These are phyloP conservation scores for Rhopilema esculentum DNA, from an alignment of 30 jellyfish, hydroid and myxozoan species.

Conservation along the genomic window DNA sequence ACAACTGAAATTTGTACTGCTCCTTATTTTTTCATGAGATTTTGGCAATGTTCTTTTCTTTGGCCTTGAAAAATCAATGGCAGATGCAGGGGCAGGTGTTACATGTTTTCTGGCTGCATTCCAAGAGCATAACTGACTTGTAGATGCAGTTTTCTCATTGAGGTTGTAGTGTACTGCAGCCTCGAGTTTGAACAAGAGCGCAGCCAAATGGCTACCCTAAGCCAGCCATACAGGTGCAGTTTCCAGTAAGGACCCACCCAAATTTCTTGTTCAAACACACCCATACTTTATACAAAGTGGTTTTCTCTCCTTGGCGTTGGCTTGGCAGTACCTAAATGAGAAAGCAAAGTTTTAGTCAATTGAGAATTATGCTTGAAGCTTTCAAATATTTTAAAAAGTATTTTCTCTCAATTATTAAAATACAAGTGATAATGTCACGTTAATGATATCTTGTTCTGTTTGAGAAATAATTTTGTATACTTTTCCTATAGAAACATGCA, in stretches of 20 bases:
- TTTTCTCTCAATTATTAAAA: constrained; percentile 2
- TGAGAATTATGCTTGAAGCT: constrained; percentile 1
- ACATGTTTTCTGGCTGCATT: constrained; percentile 16
- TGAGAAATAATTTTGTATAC: no score
- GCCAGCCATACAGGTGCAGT: constrained; percentile 58
- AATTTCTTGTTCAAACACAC: constrained; percentile 12
- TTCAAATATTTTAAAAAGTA: not conserved
- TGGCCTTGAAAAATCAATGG: constrained; percentile 1
- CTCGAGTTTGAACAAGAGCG: constrained; percentile 33
- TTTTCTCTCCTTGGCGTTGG: constrained; percentile 43
- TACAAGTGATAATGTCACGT: not conserved
- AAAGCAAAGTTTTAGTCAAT: not conserved
- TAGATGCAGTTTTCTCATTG: constrained; percentile 24
- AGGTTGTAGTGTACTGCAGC: constrained; percentile 56
- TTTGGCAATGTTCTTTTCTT: not conserved
- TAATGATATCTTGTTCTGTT: no score
- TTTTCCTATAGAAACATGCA: no score
- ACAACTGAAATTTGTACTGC: not conserved
- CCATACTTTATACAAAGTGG: constrained; percentile 36
- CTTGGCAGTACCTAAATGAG: constrained; percentile 47
- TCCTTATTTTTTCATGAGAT: constrained; percentile 28
- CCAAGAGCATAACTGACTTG: constrained; percentile 40
- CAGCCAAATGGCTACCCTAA: constrained; percentile 64
- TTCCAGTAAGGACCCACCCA: constrained; percentile 21
- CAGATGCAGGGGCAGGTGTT: constrained; percentile 1